A percentile compares a stretch with the other conserved stretches of the same genome.
Conservation (phyloP, 2,888 invertebrate genomes). For the Mycalesis mineus region DNA sequence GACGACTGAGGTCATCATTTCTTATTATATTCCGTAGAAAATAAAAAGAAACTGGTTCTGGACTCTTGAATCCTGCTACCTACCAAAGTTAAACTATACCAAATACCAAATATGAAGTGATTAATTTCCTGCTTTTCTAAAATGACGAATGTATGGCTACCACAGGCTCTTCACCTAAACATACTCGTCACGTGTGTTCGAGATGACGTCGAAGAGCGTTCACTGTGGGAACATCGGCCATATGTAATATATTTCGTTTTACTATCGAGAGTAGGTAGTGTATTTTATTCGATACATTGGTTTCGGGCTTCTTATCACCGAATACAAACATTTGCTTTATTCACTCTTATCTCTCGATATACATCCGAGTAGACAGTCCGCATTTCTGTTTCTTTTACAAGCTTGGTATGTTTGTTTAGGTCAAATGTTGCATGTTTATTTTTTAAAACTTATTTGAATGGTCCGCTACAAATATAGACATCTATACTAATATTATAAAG, state of each 20-base stretch:
- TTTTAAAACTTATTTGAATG: too few species aligned
- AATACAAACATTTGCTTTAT: slow-evolving; percentile 4
- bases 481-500: too few species aligned
- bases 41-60: too few species aligned
- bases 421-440: neutral
- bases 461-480: too few species aligned
- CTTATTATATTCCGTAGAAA: too few species aligned
- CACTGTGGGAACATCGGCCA: slow-evolving; percentile 21
- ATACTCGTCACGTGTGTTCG: slow-evolving; percentile 20
- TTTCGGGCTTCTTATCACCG: neutral
- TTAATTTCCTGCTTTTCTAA: too few species aligned
- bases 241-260: neutral
- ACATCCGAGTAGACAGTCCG: neutral
- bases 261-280: slow-evolving; percentile 3
- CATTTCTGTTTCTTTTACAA: neutral
- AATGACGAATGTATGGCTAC: too few species aligned
- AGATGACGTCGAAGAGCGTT: slow-evolving; percentile 19
- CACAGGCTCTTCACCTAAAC: too few species aligned
- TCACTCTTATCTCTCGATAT: neutral
- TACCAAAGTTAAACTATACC: too few species aligned
- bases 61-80: too few species aligned
- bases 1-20: too few species aligned
- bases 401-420: neutral
- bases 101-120: too few species aligned
- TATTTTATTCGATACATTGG: neutral